These are phyloP conservation scores for Gymnoscelis rufifasciata DNA, from an alignment of 2,888 invertebrate genomes.

Conservation along the genomic window DNA sequence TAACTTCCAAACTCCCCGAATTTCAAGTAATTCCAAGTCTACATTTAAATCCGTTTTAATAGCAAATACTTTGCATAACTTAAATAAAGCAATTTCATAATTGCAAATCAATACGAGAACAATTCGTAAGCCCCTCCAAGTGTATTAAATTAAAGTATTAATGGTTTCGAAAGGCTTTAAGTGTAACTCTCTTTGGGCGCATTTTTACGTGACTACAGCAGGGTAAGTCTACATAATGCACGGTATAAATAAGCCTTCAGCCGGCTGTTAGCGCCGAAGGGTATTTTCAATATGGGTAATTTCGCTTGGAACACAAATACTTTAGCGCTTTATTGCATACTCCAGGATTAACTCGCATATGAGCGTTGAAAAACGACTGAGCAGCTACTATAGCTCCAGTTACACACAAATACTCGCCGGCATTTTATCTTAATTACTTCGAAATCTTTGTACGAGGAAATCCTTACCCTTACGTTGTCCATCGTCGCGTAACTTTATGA, in stretches of 20 bases:
- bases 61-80: conserved; percentile 54
- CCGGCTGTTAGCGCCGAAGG: conserved; percentile 69
- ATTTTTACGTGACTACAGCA: conserved; percentile 43
- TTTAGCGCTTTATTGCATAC: conserved; percentile 76
- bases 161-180: conserved; percentile 41
- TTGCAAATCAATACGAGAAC: conserved; percentile 55
- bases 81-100: conserved; percentile 52
- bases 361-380: conserved; percentile 70
- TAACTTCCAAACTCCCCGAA: conserved; percentile 37
- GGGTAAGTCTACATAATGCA: conserved; percentile 51
- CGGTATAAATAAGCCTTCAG: conserved; percentile 70
- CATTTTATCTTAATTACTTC: conserved; percentile 78
- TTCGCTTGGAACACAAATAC: conserved; percentile 74
- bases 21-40: conserved; percentile 38
- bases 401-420: conserved; percentile 69
- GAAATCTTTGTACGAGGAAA: conserved; percentile 74
- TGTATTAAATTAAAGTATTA: conserved; percentile 52
- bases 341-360: conserved; percentile 75
- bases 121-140: conserved; percentile 45
- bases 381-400: conserved; percentile 50
- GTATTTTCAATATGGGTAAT: conserved; percentile 79
- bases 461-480: conserved; percentile 77
- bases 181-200: conserved; percentile 49
- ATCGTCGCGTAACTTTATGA: conserved; percentile 77
- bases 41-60: conserved; percentile 45